A percentile compares a stretch with the other conserved stretches of the same genome.
Evolutionary conservation across 2,797 vertebrate species (phyloP).

Genomic region (Eospalax fontanierii): DNA sequence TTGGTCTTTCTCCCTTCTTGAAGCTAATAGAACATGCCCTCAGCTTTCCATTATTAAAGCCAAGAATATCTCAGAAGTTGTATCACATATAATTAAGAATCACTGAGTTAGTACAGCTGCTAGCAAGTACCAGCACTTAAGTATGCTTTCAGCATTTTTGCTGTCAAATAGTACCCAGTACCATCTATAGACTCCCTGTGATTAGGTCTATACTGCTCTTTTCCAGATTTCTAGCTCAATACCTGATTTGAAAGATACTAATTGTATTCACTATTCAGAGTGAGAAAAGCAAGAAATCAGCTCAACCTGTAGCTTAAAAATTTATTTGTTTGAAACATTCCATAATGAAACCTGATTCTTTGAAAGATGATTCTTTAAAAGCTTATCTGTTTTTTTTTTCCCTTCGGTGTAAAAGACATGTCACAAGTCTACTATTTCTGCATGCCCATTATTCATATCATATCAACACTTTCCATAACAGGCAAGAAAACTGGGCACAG

Average conservation of each 20-base stretch:
- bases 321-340: not conserved
- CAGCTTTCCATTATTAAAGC: not conserved
- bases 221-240: not conserved
- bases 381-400: not conserved
- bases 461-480: not conserved
- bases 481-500: too few relatives aligned
- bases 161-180: not conserved
- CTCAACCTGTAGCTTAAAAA: slow-evolving; percentile 22
- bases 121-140: slow-evolving; percentile 7
- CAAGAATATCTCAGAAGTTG: not conserved
- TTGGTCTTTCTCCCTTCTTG: not conserved
- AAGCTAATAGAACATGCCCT: not conserved
- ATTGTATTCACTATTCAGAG: not conserved
- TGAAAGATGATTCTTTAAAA: not conserved
- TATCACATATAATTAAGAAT: not conserved
- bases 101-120: not conserved
- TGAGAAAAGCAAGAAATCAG: not conserved
- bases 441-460: not conserved
- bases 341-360: not conserved
- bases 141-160: not conserved
- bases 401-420: slow-evolving; percentile 34
- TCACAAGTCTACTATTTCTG: not conserved
- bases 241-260: not conserved
- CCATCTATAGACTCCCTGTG: not conserved
- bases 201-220: not conserved